These are phyloP conservation scores for Gambusia affinis DNA, from an alignment of 2,113 vertebrate genomes.

Conservation along the genomic window DNA sequence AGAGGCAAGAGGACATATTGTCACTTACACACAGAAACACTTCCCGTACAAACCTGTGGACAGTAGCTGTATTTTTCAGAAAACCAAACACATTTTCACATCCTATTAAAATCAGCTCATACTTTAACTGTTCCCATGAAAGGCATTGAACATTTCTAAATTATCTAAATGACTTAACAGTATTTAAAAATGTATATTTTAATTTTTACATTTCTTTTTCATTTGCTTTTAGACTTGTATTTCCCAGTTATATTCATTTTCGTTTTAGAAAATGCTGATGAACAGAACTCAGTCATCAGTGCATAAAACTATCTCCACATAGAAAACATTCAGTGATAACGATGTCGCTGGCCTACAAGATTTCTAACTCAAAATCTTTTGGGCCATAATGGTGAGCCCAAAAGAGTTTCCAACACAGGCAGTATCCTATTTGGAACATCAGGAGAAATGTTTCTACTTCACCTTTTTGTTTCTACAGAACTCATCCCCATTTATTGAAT, in stretches of 20 bases:
- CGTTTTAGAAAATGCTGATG: too few species aligned
- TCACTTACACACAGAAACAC: conserved; percentile 24
- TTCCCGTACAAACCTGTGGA: neutral
- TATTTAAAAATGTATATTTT: too few species aligned
- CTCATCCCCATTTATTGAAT: neutral
- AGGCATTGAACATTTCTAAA: neutral
- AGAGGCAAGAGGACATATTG: conserved; percentile 1
- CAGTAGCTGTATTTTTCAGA: too few species aligned
- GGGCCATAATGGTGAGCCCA: too few species aligned
- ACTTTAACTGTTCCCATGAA: neutral
- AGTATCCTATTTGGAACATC: neutral
- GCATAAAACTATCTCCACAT: neutral
- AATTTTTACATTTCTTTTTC: too few species aligned
- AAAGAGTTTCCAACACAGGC: neutral
- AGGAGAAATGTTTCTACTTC: neutral
- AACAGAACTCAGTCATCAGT: too few species aligned
- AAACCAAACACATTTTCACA: neutral
- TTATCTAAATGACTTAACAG: too few species aligned
- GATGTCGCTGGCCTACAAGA: neutral
- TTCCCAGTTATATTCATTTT: too few species aligned
- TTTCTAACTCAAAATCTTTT: too few species aligned
- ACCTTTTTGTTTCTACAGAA: neutral
- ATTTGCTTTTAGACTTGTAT: too few species aligned
- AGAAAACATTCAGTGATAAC: neutral
- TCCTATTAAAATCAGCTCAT: neutral